Conservation (phyloP, 2,797 vertebrate genomes). For the Sebastiscus tertius region DNA sequence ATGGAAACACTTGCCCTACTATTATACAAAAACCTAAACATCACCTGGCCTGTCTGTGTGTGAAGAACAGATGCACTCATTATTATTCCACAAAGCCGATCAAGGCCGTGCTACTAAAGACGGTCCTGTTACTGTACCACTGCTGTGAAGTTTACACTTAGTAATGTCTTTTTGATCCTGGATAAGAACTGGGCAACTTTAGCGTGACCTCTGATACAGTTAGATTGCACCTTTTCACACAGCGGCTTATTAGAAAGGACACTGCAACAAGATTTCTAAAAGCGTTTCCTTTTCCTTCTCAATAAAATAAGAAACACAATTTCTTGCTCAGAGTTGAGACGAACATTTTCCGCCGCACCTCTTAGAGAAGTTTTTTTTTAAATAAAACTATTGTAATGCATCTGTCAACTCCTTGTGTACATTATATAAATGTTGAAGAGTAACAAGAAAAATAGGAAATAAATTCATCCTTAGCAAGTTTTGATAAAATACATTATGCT, state of each 20-base stretch:
- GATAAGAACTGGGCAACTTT: conserved; percentile 31
- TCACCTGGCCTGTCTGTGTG: conserved; percentile 78
- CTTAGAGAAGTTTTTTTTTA: neutral
- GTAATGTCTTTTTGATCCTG: conserved; percentile 21
- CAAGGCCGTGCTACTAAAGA: conserved; percentile 56
- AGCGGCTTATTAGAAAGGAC: neutral
- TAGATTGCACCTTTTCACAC: conserved; percentile 21
- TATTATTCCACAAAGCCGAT: conserved; percentile 74
- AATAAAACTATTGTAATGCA: neutral
- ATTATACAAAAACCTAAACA: conserved; percentile 81
- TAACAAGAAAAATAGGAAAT: too few relatives aligned
- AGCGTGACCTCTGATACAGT: conserved; percentile 30
- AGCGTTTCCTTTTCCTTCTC: neutral
- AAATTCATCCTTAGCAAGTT: too few relatives aligned
- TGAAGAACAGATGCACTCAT: conserved; percentile 77
- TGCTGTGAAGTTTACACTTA: conserved; percentile 22
- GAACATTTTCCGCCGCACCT: neutral
- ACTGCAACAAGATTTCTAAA: conserved; percentile 22
- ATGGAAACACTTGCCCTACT: conserved; percentile 81
- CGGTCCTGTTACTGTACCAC: conserved; percentile 35
- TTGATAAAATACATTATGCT: too few relatives aligned
- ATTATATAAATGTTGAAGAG: too few relatives aligned
- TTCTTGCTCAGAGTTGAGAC: neutral
- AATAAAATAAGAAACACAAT: neutral
- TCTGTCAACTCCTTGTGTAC: neutral